Evolutionary conservation across 2,113 vertebrate species (phyloP).

Genomic region (Podocnemis expansa): DNA sequence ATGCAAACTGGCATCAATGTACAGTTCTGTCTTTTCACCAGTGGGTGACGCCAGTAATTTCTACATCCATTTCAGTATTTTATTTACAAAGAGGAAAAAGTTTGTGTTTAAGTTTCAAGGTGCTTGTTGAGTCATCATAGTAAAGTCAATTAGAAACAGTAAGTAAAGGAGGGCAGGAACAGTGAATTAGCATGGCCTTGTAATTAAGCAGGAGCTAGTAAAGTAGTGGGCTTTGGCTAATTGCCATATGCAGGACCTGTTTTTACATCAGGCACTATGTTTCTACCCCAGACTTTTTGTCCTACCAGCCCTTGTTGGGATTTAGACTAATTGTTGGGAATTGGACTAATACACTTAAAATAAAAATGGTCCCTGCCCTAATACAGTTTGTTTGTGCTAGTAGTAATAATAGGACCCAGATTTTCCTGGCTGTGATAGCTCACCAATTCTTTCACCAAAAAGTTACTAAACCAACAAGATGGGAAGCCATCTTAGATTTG

Average conservation of each 20-base stretch:
- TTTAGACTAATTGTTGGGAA: not conserved
- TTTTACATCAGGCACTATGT: not conserved
- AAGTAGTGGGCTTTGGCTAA: not conserved
- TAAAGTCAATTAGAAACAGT: not conserved
- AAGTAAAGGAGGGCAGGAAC: not conserved
- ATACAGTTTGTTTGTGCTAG: not conserved
- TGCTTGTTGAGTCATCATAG: not conserved
- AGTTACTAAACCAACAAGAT: no score
- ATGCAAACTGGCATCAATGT: rapidly evolving
- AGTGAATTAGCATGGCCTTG: not conserved
- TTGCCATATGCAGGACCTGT: not conserved
- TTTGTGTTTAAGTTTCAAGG: not conserved
- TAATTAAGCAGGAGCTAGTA: not conserved
- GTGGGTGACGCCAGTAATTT: not conserved
- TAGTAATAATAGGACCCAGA: no score
- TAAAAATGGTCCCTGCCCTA: not conserved
- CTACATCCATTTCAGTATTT: not conserved
- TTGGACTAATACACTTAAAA: not conserved
- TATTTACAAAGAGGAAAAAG: not conserved
- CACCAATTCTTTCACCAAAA: no score
- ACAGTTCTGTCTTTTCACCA: not conserved
- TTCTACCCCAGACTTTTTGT: not conserved
- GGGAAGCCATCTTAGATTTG: no score
- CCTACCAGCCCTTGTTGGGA: not conserved
- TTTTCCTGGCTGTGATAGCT: no score